Evolutionary conservation across 2,113 vertebrate genomes (phyloP).

Genomic region (Salvelinus namaycush): DNA sequence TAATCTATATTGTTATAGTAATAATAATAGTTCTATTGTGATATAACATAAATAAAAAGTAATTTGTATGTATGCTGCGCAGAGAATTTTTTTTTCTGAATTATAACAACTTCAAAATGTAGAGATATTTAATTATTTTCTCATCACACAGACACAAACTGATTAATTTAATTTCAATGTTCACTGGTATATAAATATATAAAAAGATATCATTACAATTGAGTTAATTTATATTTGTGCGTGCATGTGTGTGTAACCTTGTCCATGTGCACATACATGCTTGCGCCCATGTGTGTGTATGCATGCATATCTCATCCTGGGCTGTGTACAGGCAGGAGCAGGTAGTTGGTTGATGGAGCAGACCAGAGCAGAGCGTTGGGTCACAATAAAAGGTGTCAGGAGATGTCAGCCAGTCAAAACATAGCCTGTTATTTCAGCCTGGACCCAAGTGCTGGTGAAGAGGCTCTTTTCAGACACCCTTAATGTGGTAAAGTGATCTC

Average conservation of each 20-base stretch:
- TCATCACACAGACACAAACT: conserved; percentile 10
- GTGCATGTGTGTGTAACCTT: conserved; percentile 1
- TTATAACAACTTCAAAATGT: conserved; percentile 1
- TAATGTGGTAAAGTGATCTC: conserved; percentile 80
- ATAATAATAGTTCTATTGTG: neutral
- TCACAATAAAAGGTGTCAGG: conserved; percentile 77
- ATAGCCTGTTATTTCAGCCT: conserved; percentile 68
- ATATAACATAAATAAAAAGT: neutral
- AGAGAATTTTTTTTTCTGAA: neutral
- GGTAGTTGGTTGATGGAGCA: conserved; percentile 43
- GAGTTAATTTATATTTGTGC: neutral
- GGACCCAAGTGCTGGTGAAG: conserved; percentile 74
- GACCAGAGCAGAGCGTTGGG: conserved; percentile 30
- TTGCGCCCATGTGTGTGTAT: neutral
- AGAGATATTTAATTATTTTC: conserved; percentile 28
- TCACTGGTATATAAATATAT: neutral
- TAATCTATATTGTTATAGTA: neutral
- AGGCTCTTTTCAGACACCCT: conserved; percentile 76
- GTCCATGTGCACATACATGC: conserved; percentile 8
- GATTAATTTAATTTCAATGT: neutral
- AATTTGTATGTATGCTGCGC: neutral
- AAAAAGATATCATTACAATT: neutral
- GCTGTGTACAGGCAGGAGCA: conserved; percentile 41
- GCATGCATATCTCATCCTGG: conserved; percentile 23
- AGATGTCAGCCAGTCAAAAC: conserved; percentile 81